These are phyloP conservation scores for Boleophthalmus pectinirostris DNA, from an alignment of 2,113 vertebrate genomes.

Conservation along the genomic window DNA sequence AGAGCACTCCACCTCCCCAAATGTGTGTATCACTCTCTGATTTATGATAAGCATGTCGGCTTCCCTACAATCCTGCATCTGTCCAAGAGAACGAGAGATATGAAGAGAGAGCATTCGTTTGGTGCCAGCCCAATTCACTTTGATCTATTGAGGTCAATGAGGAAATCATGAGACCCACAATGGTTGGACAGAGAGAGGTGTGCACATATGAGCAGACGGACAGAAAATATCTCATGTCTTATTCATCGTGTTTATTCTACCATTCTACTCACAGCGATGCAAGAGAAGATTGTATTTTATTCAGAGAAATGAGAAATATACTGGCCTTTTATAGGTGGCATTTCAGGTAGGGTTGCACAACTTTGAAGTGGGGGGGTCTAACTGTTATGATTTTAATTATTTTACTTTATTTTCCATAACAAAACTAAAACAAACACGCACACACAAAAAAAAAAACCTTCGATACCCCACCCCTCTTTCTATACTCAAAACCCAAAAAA, in stretches of 20 bases:
- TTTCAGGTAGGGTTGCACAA: too few relatives aligned
- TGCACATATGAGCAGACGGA: background rate
- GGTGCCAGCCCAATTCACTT: slow-evolving; percentile 63
- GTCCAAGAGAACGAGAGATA: slow-evolving; percentile 24
- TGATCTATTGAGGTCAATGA: slow-evolving; percentile 76
- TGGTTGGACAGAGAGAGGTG: slow-evolving; percentile 59
- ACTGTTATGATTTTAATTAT: too few relatives aligned
- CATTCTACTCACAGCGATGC: background rate
- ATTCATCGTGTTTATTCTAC: slow-evolving; percentile 40
- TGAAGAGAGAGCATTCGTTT: slow-evolving; percentile 33
- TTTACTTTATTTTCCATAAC: too few relatives aligned
- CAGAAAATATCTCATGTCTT: slow-evolving; percentile 17
- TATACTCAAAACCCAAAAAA: too few relatives aligned
- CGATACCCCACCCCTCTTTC: too few relatives aligned
- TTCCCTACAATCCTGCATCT: slow-evolving; percentile 22
- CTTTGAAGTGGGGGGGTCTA: too few relatives aligned
- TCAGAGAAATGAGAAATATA: too few relatives aligned
- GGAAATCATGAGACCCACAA: slow-evolving; percentile 49
- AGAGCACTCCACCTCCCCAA: slow-evolving; percentile 11
- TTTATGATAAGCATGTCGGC: slow-evolving; percentile 16
- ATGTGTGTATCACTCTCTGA: background rate
- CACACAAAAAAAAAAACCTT: too few relatives aligned
- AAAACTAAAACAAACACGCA: too few relatives aligned
- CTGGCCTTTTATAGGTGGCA: too few relatives aligned
- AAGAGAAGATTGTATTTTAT: background rate